These are phyloP conservation scores for Scrobipalpa costella DNA, from an alignment of 2,888 invertebrate genomes.

Conservation along the genomic window DNA sequence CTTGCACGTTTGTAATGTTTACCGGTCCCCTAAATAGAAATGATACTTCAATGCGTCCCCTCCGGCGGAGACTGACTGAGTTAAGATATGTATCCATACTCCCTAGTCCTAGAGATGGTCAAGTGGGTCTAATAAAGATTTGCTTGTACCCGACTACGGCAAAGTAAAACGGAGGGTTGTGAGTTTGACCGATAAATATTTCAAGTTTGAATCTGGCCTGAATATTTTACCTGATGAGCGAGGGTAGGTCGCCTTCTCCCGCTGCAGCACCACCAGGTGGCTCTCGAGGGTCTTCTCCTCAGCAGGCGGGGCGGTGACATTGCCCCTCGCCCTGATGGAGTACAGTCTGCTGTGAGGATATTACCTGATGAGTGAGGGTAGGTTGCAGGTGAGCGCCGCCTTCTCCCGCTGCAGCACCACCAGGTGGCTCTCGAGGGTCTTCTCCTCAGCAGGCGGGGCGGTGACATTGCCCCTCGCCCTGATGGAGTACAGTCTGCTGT, in stretches of 20 bases:
- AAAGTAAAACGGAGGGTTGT: too few relatives aligned
- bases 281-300: conserved; percentile 89
- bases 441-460: conserved; percentile 85
- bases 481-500: conserved; percentile 85
- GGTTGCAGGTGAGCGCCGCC: conserved; percentile 88
- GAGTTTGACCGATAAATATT: too few relatives aligned
- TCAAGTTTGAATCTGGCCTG: too few relatives aligned
- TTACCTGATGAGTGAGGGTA: conserved; percentile 85
- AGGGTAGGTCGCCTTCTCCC: conserved; percentile 91
- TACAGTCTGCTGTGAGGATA: conserved; percentile 76
- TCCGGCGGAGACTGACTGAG: too few relatives aligned
- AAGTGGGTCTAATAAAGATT: too few relatives aligned
- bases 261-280: conserved; percentile 90
- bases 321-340: conserved; percentile 82
- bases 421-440: conserved; percentile 88
- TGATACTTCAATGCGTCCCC: too few relatives aligned
- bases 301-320: conserved; percentile 70
- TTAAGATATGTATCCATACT: too few relatives aligned
- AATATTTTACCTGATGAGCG: conserved; percentile 76
- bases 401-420: conserved; percentile 92
- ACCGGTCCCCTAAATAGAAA: too few relatives aligned
- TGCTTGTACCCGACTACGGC: too few relatives aligned
- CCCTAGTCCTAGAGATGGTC: too few relatives aligned
- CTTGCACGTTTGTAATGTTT: too few relatives aligned
- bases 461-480: conserved; percentile 66